A percentile compares a stretch with the other conserved stretches of the same genome.
These are phyloP conservation scores for Resseliella maxima DNA, from an alignment of 2,888 invertebrate species.

Conservation along the genomic window DNA sequence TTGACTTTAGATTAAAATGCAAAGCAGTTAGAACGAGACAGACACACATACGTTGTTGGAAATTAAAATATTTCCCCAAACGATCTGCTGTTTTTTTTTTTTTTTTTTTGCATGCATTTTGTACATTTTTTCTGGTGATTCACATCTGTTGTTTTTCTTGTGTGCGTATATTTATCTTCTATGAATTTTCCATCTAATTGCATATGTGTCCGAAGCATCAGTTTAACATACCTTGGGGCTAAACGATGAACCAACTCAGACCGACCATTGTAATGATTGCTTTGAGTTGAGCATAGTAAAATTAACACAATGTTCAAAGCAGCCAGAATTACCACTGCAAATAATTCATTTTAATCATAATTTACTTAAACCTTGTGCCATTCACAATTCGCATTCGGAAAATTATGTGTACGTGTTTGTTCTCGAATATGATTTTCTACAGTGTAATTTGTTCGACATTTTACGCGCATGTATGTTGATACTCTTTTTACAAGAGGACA, in stretches of 20 bases:
- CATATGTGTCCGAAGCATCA: not conserved
- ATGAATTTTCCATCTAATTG: not conserved
- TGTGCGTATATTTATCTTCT: not conserved
- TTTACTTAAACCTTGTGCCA: not conserved
- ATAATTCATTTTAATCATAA: slow-evolving; percentile 51
- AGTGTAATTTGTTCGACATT: not conserved
- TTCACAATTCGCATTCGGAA: not conserved
- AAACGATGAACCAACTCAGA: not conserved
- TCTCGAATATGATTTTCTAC: not conserved
- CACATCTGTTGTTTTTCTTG: not conserved
- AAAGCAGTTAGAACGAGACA: not conserved
- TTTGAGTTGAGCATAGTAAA: no score
- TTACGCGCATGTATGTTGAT: not conserved
- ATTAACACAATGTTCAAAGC: not conserved
- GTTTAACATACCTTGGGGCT: not conserved
- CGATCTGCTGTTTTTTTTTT: not conserved
- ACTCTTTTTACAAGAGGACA: no score
- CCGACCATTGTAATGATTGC: not conserved
- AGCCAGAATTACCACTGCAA: not conserved
- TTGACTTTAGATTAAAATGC: not conserved
- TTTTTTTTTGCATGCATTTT: not conserved
- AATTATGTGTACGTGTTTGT: slow-evolving; percentile 30
- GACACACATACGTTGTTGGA: not conserved
- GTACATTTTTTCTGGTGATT: not conserved
- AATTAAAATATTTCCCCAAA: not conserved